Evolutionary conservation across 2,113 vertebrate species (phyloP), one percentile per base, ranked within the genome.

Genomic region (Corythornis vintsioides): DNA sequence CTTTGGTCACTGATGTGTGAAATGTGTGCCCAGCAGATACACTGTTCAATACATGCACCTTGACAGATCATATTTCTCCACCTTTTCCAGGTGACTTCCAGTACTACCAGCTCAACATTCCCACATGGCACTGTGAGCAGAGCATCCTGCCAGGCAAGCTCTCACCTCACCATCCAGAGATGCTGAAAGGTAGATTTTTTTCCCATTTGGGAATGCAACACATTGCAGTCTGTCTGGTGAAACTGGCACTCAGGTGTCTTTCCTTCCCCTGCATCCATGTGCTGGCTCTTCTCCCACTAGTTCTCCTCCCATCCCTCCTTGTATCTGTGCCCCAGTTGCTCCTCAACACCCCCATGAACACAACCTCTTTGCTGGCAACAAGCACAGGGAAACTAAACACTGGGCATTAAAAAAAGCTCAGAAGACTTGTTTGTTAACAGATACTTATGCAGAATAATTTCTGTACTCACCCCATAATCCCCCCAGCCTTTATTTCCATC

Each of bases 41-140:
- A 8, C 47, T 74, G 57, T 13, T 15, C 47, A 31, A 43, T 35
- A n/a, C 65, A 22, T 42, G 25, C 43, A 40, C 85, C 85, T 16
- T 48, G 50, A 64, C 2, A 2, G 25, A 12, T 47, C 0, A 0
- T 45, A 22, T 73, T 78, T 73, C 75, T 86, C 43, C 48, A 15
- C 18, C 43, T 59, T 57, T 52, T 71, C 77, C 79, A 47, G 35
- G 33, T 42, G 21, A 21, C 15, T 0, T 17, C 15, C 0, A 0
- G 38, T 15, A 31, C 60, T 31, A 20, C 42, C 55, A 63, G 67
- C 24, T 61, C 66, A 69, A 0, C 50, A 11, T 19, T 72, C 53
- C 59, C 1, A 0, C 9, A 19, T 16, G 4, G 35, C 7, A 3
- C 8, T 24, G 50, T 19, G 52, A 50, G 26, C 0, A 2, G n/a